Evolutionary conservation across 2,113 vertebrate species (phyloP).

Genomic region (Pelobates fuscus): DNA sequence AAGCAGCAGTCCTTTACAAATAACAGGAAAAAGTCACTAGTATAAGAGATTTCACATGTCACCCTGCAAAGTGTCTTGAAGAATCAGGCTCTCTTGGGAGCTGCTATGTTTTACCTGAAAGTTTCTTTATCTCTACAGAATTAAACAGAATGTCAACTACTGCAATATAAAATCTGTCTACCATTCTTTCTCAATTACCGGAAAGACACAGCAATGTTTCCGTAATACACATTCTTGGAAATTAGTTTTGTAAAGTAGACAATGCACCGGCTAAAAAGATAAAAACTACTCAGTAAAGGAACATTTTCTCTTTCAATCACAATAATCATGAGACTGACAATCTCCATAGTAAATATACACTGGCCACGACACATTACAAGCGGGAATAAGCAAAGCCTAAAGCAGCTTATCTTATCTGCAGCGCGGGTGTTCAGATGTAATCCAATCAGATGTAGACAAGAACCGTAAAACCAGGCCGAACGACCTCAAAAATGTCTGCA

Average conservation of each 20-base stretch:
- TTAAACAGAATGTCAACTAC: no score
- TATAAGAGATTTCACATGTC: no score
- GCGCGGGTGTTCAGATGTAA: constrained; percentile 15
- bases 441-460: constrained; percentile 41
- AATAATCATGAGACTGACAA: constrained; percentile 32
- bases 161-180: no score
- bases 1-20: no score
- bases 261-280: not conserved
- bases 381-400: constrained; percentile 28
- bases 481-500: not conserved
- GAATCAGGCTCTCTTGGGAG: no score
- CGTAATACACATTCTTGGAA: constrained; percentile 12
- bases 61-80: no score
- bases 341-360: constrained; percentile 23
- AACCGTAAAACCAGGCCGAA: not conserved
- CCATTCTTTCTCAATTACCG: no score
- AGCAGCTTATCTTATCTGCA: constrained; percentile 36
- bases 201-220: not conserved
- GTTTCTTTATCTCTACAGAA: no score
- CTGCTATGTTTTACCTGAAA: no score
- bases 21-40: no score
- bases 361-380: constrained; percentile 27
- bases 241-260: not conserved
- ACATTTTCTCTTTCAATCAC: constrained; percentile 22
- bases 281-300: constrained; percentile 6